Evolutionary conservation across 2,797 vertebrate species (phyloP), one percentile per base, ranked within the genome.

Genomic region (Chanos chanos): DNA sequence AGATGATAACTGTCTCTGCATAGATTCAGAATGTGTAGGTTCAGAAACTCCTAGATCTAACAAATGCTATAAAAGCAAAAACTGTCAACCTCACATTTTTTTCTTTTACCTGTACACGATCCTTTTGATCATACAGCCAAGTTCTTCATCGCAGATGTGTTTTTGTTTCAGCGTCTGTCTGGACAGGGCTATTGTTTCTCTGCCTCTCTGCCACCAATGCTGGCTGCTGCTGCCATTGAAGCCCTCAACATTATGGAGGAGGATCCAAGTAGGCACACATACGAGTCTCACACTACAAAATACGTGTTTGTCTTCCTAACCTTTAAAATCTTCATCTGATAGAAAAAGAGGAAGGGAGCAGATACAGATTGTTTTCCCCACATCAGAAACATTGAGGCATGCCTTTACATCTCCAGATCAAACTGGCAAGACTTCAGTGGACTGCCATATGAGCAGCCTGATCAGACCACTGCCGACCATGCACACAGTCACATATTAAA

Each of bases 181-280:
- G 96, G 96, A 12, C 96, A 99, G 77, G 96, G 96, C 1, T 99
- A 99, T 84, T 99, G 96, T 75, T 99, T 99, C 77, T 99, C 96
- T 30, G 96, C 96, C 5, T 98, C 96, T 0, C 78, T 98, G 10
- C 96, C 96, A 24, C 96, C 96, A 10, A 87, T 99, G 84, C 72
- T 98, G 74, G 95, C 96, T 16, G 85, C 94, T 34, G 96, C 96
- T 41, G 95, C 96, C 61, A 97, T 97, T 2, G 95, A 98, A 68
- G 93, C 91, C 40, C 91, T 99, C 31, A 92, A 92, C 79, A 97
- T 99, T 78, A 96, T 99, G 94, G 94, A 97, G 81, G 94, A 97
- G 72, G 92, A 94, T 76, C 92, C 94, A 92, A 94, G 96, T 98
- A 89, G 12, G 44, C 60, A 21, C 8, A 45, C 3, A 27, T 1